Percentiles rank a stretch among this genome's conserved stretches.
phyloP scores from a whole-genome alignment of 2,113 vertebrate species.

The Calyptomena viridis region DNA sequence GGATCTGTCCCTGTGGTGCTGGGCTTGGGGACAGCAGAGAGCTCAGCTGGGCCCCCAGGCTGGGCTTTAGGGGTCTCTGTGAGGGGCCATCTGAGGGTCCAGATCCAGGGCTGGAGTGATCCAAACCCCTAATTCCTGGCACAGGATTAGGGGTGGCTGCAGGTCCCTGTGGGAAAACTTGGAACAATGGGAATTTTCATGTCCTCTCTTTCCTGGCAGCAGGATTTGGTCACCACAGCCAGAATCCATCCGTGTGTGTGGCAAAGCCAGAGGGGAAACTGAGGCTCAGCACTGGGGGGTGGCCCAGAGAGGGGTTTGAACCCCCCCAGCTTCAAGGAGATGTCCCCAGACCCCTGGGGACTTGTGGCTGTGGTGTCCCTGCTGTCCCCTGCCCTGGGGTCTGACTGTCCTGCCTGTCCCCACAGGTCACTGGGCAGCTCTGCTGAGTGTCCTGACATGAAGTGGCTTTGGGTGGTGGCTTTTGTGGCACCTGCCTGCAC shows the following conservation, averaged over 20 bases:
- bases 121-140: rapidly evolving
- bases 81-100: rapidly evolving
- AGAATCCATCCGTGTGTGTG: not conserved
- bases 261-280: not conserved
- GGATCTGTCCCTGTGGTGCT: not conserved
- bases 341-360: not conserved
- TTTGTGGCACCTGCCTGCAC: not conserved
- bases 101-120: not conserved
- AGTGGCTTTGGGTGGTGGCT: constrained; percentile 44
- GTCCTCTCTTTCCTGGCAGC: not conserved
- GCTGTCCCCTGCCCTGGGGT: not conserved
- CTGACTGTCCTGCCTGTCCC: not conserved
- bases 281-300: not conserved
- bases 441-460: not conserved
- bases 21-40: not conserved
- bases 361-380: not conserved
- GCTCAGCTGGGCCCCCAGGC: not conserved
- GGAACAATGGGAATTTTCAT: not conserved
- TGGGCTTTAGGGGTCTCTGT: not conserved
- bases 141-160: not conserved
- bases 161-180: rapidly evolving
- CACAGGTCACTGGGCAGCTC: not conserved
- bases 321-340: rapidly evolving
- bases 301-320: not conserved
- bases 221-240: rapidly evolving